These are phyloP conservation scores for Gymnothorax javanicus DNA, from an alignment of 2,797 vertebrate species.

Conservation along the genomic window DNA sequence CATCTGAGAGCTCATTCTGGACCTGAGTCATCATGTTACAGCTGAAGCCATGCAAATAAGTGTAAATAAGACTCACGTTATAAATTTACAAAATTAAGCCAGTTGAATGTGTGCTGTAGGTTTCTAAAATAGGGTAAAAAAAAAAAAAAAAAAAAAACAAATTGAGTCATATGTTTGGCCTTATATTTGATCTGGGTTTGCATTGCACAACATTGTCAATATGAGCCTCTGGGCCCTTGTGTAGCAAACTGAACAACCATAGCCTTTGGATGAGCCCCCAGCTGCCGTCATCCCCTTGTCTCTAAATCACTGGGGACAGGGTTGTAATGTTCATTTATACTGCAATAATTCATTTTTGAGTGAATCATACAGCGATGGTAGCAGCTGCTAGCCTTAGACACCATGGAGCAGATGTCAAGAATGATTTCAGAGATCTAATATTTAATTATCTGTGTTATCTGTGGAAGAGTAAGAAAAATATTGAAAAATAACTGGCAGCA, in stretches of 20 bases:
- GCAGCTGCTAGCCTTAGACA: neutral
- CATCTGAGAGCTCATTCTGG: neutral
- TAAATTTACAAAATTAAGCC: neutral
- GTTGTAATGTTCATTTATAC: neutral
- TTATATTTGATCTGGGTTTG: neutral
- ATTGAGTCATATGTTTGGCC: neutral
- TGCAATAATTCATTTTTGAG: neutral
- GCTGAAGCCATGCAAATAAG: slow-evolving; percentile 2
- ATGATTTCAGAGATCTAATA: neutral
- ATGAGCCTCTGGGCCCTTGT: neutral
- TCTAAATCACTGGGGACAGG: neutral
- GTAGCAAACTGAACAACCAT: neutral
- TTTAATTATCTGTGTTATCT: neutral
- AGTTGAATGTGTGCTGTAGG: neutral
- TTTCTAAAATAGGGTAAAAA: neutral
- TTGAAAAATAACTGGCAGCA: neutral
- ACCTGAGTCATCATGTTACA: neutral
- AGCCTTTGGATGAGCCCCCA: neutral
- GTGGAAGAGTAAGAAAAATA: neutral
- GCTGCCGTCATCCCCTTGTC: neutral
- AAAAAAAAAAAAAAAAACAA: neutral
- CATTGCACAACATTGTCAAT: slow-evolving; percentile 4
- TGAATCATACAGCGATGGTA: neutral
- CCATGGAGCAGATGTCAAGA: neutral
- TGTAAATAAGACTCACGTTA: neutral